Conservation (phyloP, 2,113 vertebrate species). For the Cynoglossus semilaevis region DNA sequence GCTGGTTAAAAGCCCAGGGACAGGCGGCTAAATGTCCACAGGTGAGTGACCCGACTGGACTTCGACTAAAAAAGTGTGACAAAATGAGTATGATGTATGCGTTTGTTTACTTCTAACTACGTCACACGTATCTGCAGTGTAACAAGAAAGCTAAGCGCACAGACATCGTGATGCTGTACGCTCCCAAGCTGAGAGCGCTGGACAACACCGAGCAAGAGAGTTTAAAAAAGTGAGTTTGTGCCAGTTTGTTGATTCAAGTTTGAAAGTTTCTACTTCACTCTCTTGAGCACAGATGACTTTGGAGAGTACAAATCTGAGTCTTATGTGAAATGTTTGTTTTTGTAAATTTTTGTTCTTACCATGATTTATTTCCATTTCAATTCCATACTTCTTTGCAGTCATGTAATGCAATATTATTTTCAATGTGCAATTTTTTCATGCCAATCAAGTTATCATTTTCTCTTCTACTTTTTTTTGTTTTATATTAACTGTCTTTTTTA, state of each 20-base stretch:
- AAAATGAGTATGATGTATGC: too few species aligned
- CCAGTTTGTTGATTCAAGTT: too few species aligned
- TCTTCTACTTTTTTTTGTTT: neutral
- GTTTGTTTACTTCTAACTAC: neutral
- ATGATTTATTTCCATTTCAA: too few species aligned
- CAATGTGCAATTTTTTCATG: neutral
- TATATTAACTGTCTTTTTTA: neutral
- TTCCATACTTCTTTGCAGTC: too few species aligned
- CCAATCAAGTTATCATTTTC: neutral
- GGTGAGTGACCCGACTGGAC: conserved; percentile 67
- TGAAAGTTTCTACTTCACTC: too few species aligned
- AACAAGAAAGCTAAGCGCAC: conserved; percentile 93
- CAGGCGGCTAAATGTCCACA: conserved; percentile 90
- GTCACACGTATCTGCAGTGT: conserved; percentile 76
- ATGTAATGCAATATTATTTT: neutral
- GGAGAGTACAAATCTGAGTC: too few species aligned
- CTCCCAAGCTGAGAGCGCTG: conserved; percentile 83
- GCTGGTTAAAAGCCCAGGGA: conserved; percentile 87
- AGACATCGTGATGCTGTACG: conserved; percentile 91
- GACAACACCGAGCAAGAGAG: conserved; percentile 89
- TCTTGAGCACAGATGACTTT: too few species aligned
- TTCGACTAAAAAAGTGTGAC: too few species aligned
- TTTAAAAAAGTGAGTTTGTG: conserved; percentile 84
- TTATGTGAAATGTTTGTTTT: too few species aligned
- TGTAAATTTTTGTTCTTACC: neutral